Evolutionary conservation across 2,113 vertebrate species (phyloP).

Genomic region (Coryphaenoides rupestris): DNA sequence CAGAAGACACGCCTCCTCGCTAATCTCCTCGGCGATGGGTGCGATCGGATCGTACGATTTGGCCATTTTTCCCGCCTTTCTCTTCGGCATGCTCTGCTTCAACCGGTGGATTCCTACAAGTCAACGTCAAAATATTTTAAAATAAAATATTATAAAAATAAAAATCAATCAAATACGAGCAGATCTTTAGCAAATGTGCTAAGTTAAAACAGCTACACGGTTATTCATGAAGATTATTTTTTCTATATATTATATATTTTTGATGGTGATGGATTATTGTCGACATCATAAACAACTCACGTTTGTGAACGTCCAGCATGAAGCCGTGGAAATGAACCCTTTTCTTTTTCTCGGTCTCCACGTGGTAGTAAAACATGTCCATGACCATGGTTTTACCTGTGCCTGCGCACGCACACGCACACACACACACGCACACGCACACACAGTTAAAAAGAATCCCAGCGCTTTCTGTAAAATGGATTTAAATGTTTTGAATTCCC

Average conservation of each 20-base stretch:
- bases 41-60: constrained; percentile 95
- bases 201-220: too few species aligned
- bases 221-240: too few species aligned
- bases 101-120: constrained; percentile 89
- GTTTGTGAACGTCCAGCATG: constrained; percentile 94
- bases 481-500: background rate
- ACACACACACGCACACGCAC: too few species aligned
- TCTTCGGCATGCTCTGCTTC: constrained; percentile 90
- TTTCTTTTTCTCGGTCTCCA: constrained; percentile 86
- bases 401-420: constrained; percentile 65
- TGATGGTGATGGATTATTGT: too few species aligned
- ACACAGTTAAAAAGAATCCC: background rate
- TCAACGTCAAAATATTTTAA: background rate
- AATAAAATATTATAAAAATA: background rate
- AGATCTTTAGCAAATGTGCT: too few species aligned
- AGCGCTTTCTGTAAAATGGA: background rate
- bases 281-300: constrained; percentile 70
- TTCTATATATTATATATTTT: too few species aligned
- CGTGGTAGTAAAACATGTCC: constrained; percentile 95
- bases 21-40: constrained; percentile 93
- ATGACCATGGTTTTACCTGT: constrained; percentile 99
- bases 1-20: constrained; percentile 85
- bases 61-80: constrained; percentile 88
- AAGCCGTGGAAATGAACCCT: constrained; percentile 98
- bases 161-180: too few species aligned